Base-by-base conservation (phyloP, 2,113 vertebrate species). In the Notothenia coriiceps region DNA sequence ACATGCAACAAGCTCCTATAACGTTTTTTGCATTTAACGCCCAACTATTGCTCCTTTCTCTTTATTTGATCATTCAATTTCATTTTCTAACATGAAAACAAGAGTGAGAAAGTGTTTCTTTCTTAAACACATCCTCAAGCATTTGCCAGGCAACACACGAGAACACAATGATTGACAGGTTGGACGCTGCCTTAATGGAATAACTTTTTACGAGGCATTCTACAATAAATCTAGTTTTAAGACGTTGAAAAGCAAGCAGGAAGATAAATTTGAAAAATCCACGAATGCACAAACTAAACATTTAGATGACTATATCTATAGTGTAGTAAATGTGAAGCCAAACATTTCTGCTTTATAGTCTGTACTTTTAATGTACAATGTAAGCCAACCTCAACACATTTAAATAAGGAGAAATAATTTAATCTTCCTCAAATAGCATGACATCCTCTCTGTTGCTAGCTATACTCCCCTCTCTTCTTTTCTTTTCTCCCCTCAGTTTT, bases 131-230 rank as follows among this genome's bases (percentile, higher is more conserved):
- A 7, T 46, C 18, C 10, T 79, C 12, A 43, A 65, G 13, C 52
- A 70, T 49, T 70, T 60, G 47, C 13, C 25, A n/a, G 55, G 46
- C 25, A 61, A 59, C 20, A 61, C 14, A 74, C 60, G 43, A 63
- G 59, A 57, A 57, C 47, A 62, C 15, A 70, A 77, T 59, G 33
- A 47, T 29, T 63, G 61, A 57, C 59, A 74, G 62, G 74, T 66
- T 20, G 70, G 59, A 71, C n/a, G 12, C 18, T 44, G 33, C 6
- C 12, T 52, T 49, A 15, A 56, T 17, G 40, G 4, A 22, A 8
- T 9, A 44, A 44, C 15, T n/a, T 50, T 62, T 71, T 4, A 47
- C 2, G 13, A 76, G 10, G 18, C 33, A 49, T 11, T 60, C 22
- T 4, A 6, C 59, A 51, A 12, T 2, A 5, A 15, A 35, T 9